phyloP scores from a whole-genome alignment of 2,888 invertebrate species.

The Xanthia icteritia region DNA sequence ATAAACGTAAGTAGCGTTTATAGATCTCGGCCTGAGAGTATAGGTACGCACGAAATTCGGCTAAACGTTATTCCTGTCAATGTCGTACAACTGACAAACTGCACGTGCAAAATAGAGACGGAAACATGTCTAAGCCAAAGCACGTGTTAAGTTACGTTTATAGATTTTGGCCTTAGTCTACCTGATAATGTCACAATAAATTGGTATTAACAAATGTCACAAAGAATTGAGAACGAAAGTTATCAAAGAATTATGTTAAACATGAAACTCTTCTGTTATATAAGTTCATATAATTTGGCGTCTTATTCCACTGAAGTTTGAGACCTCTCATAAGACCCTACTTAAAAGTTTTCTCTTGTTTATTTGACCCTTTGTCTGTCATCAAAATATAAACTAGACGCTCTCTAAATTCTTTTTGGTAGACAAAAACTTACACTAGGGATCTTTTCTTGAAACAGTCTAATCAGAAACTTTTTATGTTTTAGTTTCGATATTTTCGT shows the following conservation, averaged over 20 bases:
- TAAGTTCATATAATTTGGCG: constrained; percentile 21
- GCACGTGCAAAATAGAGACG: neutral
- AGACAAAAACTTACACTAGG: neutral
- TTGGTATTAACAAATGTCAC: neutral
- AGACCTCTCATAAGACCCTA: neutral
- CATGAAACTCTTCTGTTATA: constrained; percentile 5
- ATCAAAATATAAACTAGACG: constrained; percentile 23
- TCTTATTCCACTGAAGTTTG: constrained; percentile 24
- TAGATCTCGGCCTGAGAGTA: too few species aligned
- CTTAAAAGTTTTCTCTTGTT: constrained; percentile 28
- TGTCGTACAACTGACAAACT: neutral
- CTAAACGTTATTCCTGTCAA: neutral
- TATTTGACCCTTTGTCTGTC: constrained; percentile 27
- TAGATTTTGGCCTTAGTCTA: neutral
- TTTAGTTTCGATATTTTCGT: neutral
- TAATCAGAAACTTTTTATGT: neutral
- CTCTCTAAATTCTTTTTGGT: neutral
- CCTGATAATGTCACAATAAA: too few species aligned
- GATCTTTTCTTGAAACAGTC: neutral
- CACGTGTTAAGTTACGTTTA: neutral
- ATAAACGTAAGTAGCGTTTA: too few species aligned
- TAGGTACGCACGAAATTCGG: neutral
- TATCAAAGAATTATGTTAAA: constrained; percentile 26
- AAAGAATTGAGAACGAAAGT: neutral
- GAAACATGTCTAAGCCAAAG: neutral